Evolutionary conservation across 1,140 invertebrate genomes (phyloP).

Genomic region (Aphidius gifuensis): DNA sequence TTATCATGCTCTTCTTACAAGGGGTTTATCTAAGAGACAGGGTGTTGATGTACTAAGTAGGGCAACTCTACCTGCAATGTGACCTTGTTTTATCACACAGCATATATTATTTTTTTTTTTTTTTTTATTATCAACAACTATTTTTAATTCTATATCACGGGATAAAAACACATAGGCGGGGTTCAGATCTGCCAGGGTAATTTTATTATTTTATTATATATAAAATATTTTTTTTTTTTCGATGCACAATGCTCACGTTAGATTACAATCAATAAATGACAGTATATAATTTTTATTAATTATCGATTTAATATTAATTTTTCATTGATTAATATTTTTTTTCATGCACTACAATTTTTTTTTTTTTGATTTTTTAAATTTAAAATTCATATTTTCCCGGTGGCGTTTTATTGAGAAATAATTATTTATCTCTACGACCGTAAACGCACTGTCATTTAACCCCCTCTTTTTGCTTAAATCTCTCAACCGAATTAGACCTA

Average conservation of each 20-base stretch:
- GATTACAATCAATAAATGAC: slow-evolving; percentile 28
- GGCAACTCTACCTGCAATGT: slow-evolving; percentile 20
- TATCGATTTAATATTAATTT: neutral
- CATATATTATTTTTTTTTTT: neutral
- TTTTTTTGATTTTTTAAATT: neutral
- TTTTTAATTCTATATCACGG: slow-evolving; percentile 30
- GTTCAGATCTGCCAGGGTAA: slow-evolving; percentile 18
- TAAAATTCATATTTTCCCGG: slow-evolving; percentile 43
- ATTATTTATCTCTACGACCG: slow-evolving; percentile 15
- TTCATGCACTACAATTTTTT: neutral
- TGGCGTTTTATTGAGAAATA: slow-evolving; percentile 52
- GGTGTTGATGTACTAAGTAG: slow-evolving; percentile 13
- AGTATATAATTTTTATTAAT: slow-evolving; percentile 28
- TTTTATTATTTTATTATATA: slow-evolving; percentile 1
- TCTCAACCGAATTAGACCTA: slow-evolving; percentile 33
- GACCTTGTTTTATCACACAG: slow-evolving; percentile 11
- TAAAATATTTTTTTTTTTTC: slow-evolving; percentile 24
- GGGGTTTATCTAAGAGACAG: slow-evolving; percentile 18
- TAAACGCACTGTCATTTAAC: slow-evolving; percentile 31
- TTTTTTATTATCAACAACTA: slow-evolving; percentile 23
- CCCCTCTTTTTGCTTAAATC: slow-evolving; percentile 53
- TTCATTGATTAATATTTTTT: neutral
- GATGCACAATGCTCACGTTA: slow-evolving; percentile 51
- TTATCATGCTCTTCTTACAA: slow-evolving; percentile 17
- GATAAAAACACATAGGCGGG: slow-evolving; percentile 16